A percentile compares a stretch with the other conserved stretches of the same genome.
Evolutionary conservation across 2,113 vertebrate species (phyloP).

Genomic region (Channa maculata): DNA sequence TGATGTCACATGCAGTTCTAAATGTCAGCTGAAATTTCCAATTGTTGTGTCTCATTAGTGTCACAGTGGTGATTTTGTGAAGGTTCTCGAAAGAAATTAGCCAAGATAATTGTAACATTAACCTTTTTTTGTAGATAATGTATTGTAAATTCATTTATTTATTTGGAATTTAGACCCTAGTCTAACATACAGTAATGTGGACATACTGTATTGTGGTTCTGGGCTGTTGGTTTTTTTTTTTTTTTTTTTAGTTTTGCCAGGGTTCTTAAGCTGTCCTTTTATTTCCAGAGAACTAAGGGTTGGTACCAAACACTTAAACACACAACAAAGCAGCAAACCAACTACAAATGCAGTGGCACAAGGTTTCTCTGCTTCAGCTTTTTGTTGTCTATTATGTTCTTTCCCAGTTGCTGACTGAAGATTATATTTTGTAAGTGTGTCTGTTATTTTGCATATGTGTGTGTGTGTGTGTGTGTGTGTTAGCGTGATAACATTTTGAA

Average conservation of each 20-base stretch:
- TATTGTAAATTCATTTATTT: not conserved
- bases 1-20: constrained; percentile 12
- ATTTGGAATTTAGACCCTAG: not conserved
- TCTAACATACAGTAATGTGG: not conserved
- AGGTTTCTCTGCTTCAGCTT: constrained; percentile 42
- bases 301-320: not conserved
- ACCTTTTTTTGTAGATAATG: not conserved
- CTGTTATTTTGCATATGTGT: constrained; percentile 19
- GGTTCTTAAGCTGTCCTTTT: not conserved
- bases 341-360: not conserved
- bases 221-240: not conserved
- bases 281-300: not conserved
- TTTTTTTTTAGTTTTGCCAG: no score
- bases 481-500: constrained; percentile 47
- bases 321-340: constrained; percentile 6
- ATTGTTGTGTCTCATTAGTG: constrained; percentile 27
- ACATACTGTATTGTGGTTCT: not conserved
- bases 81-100: not conserved
- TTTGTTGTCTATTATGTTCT: constrained; percentile 45
- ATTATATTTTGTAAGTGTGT: constrained; percentile 22
- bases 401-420: constrained; percentile 49
- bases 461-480: constrained; percentile 37
- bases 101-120: not conserved
- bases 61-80: constrained; percentile 1
- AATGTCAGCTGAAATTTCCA: constrained; percentile 37